A percentile compares a stretch with the other conserved stretches of the same genome.
Conservation (phyloP, 2,113 vertebrate species). For the Cinclus mexicanus region DNA sequence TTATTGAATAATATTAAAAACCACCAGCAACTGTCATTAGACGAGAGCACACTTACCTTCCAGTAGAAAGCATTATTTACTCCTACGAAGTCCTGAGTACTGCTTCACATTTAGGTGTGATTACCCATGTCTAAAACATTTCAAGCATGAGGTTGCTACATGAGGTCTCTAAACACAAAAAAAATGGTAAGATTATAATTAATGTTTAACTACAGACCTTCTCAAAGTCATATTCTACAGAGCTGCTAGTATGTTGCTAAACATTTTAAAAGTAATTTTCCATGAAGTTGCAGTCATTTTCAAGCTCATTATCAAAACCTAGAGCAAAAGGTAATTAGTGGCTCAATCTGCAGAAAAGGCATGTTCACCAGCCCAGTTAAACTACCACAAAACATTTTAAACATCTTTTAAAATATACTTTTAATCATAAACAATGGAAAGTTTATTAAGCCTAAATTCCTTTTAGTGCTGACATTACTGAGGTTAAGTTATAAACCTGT, state of each 20-base stretch:
- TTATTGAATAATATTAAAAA: background rate
- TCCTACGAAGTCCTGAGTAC: background rate
- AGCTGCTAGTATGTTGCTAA: background rate
- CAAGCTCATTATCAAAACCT: fast-evolving
- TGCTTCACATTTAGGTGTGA: background rate
- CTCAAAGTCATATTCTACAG: background rate
- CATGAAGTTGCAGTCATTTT: background rate
- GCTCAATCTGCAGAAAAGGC: background rate
- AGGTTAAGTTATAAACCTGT: background rate
- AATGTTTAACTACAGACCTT: background rate
- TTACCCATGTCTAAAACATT: background rate
- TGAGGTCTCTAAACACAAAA: background rate
- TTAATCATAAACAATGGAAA: background rate
- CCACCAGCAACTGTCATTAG: fast-evolving
- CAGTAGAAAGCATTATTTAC: background rate
- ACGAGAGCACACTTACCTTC: background rate
- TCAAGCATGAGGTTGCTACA: background rate
- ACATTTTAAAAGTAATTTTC: background rate
- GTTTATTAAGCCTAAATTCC: background rate
- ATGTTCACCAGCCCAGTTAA: background rate
- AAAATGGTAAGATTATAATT: background rate
- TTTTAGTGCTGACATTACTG: background rate
- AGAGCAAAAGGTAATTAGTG: background rate
- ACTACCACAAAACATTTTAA: background rate
- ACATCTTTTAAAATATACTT: background rate